Evolutionary conservation across 2,797 vertebrate genomes (phyloP), one percentile per base, ranked within the genome.

Genomic region (Scolopax rusticola): DNA sequence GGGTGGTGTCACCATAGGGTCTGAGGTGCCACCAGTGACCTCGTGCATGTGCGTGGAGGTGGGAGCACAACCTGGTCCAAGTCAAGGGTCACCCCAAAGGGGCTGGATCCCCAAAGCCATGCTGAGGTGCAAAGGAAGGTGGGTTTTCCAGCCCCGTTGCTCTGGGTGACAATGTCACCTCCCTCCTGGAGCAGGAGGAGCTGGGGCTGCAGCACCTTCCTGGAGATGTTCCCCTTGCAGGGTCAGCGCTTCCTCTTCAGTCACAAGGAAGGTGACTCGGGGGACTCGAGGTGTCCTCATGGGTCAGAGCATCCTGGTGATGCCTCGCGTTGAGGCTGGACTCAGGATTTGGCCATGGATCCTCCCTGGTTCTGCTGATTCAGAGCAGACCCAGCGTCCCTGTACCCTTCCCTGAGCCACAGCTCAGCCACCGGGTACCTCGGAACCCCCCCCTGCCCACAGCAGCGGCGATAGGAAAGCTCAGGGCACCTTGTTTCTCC

Each of bases 71-170:
- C 61, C 15, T 3, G 0, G 18, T 50, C 73, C 16, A 47, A 12
- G 32, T 3, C 0, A 0, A 33, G 57, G 59, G 4, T 32, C 54
- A 11, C 27, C 27, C 38, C 0, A 0, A 8, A 6, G 33, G 18
- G 11, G 18, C 27, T 1, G 9, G 27, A 41, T 4, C 65, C 65
- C 63, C 36, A 32, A 32, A 43, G 9, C 57, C 19, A 86, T 47
- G 47, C 12, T 69, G 11, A 8, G 79, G 4, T 60, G 65, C 32
- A 33, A 19, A 56, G 23, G 33, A 30, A 38, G 45, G 17, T 25
- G 48, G 10, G 9, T 17, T 73, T 54, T 15, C 2, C 32, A 68
- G 24, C 9, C 24, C 25, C 8, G 23, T 38, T 8, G 54, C 30
- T 71, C 14, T 4, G 70, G 15, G 81, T 54, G 60, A 15, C 1